Conservation (phyloP, 2,888 invertebrate genomes). For the Ctenicera cuprea region DNA sequence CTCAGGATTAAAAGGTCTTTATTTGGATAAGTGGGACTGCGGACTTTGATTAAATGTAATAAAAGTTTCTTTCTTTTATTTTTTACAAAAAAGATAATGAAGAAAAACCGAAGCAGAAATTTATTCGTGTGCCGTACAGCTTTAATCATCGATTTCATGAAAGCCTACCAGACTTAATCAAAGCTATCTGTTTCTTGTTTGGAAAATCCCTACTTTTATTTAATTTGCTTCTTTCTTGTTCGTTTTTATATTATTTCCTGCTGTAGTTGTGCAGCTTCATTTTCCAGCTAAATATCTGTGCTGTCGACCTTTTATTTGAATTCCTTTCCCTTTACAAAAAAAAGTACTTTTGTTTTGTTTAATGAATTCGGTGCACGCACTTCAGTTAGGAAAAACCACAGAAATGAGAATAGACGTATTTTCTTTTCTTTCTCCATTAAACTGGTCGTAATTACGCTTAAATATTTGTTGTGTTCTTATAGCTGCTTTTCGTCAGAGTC, state of each 20-base stretch:
- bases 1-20: slow-evolving; percentile 16
- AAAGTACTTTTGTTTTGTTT: slow-evolving; percentile 5
- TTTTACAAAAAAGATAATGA: too few relatives aligned
- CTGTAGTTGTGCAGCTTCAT: slow-evolving; percentile 27
- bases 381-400: not conserved
- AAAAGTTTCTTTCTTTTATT: not conserved
- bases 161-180: not conserved
- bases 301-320: slow-evolving; percentile 30
- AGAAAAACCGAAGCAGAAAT: not conserved
- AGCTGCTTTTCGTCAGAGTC: not conserved
- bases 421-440: not conserved
- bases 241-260: slow-evolving; percentile 24
- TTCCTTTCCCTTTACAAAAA: slow-evolving; percentile 17
- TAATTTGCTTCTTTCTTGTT: slow-evolving; percentile 24
- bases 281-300: slow-evolving; percentile 29
- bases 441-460: not conserved
- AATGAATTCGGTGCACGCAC: slow-evolving; percentile 18
- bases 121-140: not conserved
- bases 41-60: slow-evolving; percentile 17
- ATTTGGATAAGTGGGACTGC: not conserved
- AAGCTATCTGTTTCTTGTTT: slow-evolving; percentile 6
- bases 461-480: not conserved
- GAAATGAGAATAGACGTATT: not conserved
- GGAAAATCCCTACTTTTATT: slow-evolving; percentile 23
- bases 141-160: slow-evolving; percentile 13